Percentiles rank a stretch among this genome's conserved stretches.
Evolutionary conservation across 1,140 invertebrate species (phyloP).

Genomic region (Leptinotarsa undecemlineata): DNA sequence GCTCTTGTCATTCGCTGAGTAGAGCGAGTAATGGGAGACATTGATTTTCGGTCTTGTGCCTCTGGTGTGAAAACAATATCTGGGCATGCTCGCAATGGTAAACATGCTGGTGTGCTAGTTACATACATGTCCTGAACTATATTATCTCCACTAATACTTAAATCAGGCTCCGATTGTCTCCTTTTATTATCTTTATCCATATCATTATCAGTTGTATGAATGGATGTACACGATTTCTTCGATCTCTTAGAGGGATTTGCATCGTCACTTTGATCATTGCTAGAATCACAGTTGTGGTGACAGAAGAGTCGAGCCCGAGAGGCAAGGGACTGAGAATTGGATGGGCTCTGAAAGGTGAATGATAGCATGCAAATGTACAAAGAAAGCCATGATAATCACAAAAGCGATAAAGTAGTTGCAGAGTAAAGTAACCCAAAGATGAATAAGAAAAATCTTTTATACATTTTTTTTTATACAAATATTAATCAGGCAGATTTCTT

Average conservation of each 20-base stretch:
- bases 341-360: slow-evolving; percentile 26
- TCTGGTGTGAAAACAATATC: slow-evolving; percentile 61
- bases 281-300: slow-evolving; percentile 38
- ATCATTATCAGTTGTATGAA: neutral
- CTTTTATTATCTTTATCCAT: slow-evolving; percentile 5
- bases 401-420: slow-evolving; percentile 1
- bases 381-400: slow-evolving; percentile 6
- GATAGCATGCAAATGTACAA: slow-evolving; percentile 25
- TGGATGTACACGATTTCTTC: slow-evolving; percentile 10
- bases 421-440: too few species aligned
- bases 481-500: too few species aligned
- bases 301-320: slow-evolving; percentile 40
- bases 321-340: slow-evolving; percentile 22
- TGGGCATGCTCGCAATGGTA: slow-evolving; percentile 47
- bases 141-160: slow-evolving; percentile 12
- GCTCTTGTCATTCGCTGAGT: slow-evolving; percentile 81
- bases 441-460: too few species aligned
- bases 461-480: too few species aligned
- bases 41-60: slow-evolving; percentile 68
- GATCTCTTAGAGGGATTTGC: slow-evolving; percentile 22
- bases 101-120: slow-evolving; percentile 62
- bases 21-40: slow-evolving; percentile 85
- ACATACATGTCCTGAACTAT: slow-evolving; percentile 41
- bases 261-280: slow-evolving; percentile 27
- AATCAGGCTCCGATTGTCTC: slow-evolving; percentile 24